Evolutionary conservation across 2,888 invertebrate genomes (phyloP).

Genomic region (Allacma fusca): DNA sequence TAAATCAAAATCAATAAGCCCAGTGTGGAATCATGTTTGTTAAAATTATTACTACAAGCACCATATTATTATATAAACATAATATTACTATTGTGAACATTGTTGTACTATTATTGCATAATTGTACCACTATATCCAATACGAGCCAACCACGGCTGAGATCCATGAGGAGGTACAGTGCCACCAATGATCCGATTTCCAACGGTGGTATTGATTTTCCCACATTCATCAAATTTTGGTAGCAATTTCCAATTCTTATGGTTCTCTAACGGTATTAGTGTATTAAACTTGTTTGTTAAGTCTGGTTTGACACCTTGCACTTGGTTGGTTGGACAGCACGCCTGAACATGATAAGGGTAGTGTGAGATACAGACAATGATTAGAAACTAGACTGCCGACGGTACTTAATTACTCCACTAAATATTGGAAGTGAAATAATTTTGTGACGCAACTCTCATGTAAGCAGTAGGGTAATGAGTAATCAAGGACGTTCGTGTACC

Average conservation of each 20-base stretch:
- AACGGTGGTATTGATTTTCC: conserved; percentile 36
- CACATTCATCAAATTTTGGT: conserved; percentile 48
- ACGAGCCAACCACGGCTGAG: conserved; percentile 53
- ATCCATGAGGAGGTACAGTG: conserved; percentile 41
- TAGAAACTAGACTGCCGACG: too few relatives aligned
- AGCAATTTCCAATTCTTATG: conserved; percentile 47
- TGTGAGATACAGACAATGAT: too few relatives aligned
- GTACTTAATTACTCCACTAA: too few relatives aligned
- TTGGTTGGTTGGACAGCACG: conserved; percentile 43
- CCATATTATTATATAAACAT: too few relatives aligned
- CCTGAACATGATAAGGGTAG: too few relatives aligned
- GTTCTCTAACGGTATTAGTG: conserved; percentile 1
- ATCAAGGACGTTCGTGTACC: conserved; percentile 24
- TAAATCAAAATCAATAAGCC: too few relatives aligned
- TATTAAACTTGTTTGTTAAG: too few relatives aligned
- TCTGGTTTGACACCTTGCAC: too few relatives aligned
- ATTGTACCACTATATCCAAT: conserved; percentile 50
- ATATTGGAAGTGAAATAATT: neutral
- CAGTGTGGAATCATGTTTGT: too few relatives aligned
- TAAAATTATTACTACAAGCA: neutral
- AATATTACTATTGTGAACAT: too few relatives aligned
- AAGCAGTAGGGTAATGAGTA: neutral
- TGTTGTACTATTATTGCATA: neutral
- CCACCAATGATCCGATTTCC: conserved; percentile 48
- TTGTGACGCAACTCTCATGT: neutral